Base-by-base conservation (phyloP, 2,888 invertebrate species). In the Agonopterix subpropinquella region DNA sequence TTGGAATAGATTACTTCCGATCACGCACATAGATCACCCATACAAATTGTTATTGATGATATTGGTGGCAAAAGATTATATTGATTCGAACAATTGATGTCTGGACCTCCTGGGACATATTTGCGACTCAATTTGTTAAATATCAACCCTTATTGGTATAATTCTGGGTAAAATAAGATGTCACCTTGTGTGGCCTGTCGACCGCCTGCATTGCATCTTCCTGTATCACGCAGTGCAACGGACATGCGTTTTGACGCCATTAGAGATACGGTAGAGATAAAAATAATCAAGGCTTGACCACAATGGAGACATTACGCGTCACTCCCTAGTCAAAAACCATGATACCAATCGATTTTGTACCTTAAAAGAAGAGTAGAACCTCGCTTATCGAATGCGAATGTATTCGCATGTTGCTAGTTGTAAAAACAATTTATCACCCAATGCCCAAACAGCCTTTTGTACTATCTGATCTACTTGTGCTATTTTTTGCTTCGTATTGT, bases 211-310 rank as follows among this genome's bases (percentile, higher is more conserved):
- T 73, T 63, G 67, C 49, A 81, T 77, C 86, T 87, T 87, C 85
- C 86, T 87, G 84, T 83, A 64, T 73, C 88, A 84, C 76, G 82
- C 81, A 69, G 87, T 56, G 86, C 62, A 59, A 70, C 76, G 80
- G 83, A 88, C 87, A 88, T 73, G 72, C 62, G 77, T 83, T 86
- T 86, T 88, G 85, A 86, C 86, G 79, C 86, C 75, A 78, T 84
- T 79, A 73, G 52, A 78, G 86, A 86, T 86, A 79, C 61, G 56
- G 58, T 46, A 51, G 45, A 76, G 83, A 85, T 85, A 86, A 84
- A 73, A 73, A 79, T 82, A 85, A 85, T 86, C 85, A 83, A 63
- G 58, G 64, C 67, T 77, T 82, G 84, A 84, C 86, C 85, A 79
- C 60, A 55, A 61, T 54, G 11, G 45, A 18, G 36, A 15, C 13